Evolutionary conservation across 2,113 vertebrate genomes (phyloP).

Genomic region (Indri indri): DNA sequence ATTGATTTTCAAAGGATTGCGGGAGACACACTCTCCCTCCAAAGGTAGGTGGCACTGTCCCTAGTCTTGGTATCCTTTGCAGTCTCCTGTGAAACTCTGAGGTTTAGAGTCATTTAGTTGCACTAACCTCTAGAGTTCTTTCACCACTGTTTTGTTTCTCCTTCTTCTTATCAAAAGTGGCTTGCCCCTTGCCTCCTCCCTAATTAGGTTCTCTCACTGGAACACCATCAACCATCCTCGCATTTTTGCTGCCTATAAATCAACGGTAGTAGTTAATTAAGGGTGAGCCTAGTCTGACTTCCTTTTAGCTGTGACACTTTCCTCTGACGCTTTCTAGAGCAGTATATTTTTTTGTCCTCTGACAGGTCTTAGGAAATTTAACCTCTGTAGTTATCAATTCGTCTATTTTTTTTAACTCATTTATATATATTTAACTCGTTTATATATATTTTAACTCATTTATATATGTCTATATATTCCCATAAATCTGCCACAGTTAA

Average conservation of each 20-base stretch:
- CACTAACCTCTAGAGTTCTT: not conserved
- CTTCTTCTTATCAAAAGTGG: not conserved
- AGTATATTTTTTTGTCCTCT: not conserved
- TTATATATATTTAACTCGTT: conserved; percentile 50
- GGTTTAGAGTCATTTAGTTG: not conserved
- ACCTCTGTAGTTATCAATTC: conserved; percentile 36
- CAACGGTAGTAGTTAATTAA: conserved; percentile 53
- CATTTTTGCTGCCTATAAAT: conserved; percentile 45
- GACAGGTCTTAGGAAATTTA: conserved; percentile 54
- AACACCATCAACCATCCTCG: not conserved
- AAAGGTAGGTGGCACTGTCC: not conserved
- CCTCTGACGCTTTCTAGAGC: conserved; percentile 47
- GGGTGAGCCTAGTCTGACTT: not conserved
- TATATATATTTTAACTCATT: no score
- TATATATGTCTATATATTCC: conserved; percentile 41
- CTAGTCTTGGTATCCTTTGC: not conserved
- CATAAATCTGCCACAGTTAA: not conserved
- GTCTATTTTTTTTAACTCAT: not conserved
- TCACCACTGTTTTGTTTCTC: not conserved
- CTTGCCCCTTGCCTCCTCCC: not conserved
- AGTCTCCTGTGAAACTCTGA: not conserved
- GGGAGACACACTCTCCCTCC: not conserved
- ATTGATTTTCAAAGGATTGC: not conserved
- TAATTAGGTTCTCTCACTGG: not conserved
- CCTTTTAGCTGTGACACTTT: conserved; percentile 37